A percentile compares a stretch with the other conserved stretches of the same genome.
Evolutionary conservation across 2,888 invertebrate genomes (phyloP).

Genomic region (Nezara viridula): DNA sequence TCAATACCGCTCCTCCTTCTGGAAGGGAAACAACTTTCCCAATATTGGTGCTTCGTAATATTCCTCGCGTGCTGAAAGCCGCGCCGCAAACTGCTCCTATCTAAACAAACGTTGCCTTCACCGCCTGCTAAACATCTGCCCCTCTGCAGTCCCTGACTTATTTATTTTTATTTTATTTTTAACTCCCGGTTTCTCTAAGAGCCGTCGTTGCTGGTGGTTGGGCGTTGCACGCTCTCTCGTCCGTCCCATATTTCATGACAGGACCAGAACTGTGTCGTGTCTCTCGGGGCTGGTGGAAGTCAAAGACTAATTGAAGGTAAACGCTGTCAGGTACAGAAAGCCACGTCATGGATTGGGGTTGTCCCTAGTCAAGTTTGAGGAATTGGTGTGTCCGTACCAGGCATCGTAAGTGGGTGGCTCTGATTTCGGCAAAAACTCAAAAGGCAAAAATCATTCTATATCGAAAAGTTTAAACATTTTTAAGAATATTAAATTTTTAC

Average conservation of each 20-base stretch:
- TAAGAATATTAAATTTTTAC: too few relatives aligned
- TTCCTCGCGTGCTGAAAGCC: background rate
- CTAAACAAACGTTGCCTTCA: background rate
- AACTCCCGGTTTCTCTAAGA: background rate
- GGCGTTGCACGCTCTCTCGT: background rate
- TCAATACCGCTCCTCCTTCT: background rate
- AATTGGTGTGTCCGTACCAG: background rate
- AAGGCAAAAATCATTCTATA: too few relatives aligned
- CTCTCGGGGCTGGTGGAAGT: background rate
- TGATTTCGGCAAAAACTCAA: too few relatives aligned
- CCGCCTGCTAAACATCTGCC: background rate
- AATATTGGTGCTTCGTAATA: constrained; percentile 5
- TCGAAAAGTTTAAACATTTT: too few relatives aligned
- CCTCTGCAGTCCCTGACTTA: background rate
- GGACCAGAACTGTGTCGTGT: background rate
- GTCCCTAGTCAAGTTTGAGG: background rate
- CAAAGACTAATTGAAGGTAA: background rate
- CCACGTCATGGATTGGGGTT: background rate
- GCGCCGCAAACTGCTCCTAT: background rate
- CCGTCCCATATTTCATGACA: background rate
- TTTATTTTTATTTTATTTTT: constrained; percentile 24
- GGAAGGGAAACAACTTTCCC: background rate
- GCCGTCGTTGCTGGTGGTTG: background rate
- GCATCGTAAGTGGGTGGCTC: too few relatives aligned
- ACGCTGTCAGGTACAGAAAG: background rate